Conservation (phyloP, 2,113 vertebrate species). For the Petaurus breviceps region DNA sequence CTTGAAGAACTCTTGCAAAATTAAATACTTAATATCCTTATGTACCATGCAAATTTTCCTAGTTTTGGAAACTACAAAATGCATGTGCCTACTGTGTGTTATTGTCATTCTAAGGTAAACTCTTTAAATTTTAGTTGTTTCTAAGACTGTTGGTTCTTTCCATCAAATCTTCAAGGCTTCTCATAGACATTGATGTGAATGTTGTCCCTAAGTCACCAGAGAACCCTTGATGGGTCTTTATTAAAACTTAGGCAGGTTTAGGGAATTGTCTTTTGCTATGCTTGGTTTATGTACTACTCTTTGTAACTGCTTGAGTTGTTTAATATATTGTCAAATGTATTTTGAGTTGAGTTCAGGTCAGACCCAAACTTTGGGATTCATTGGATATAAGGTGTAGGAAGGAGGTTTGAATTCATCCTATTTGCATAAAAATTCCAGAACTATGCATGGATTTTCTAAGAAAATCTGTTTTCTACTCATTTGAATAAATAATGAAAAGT, state of each 20-base stretch:
- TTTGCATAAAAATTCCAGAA: background rate
- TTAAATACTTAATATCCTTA: background rate
- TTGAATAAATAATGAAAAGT: background rate
- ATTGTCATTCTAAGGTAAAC: too few relatives aligned
- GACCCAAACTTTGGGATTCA: background rate
- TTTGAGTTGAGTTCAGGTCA: slow-evolving; percentile 5
- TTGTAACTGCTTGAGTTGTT: too few relatives aligned
- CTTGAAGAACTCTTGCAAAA: slow-evolving; percentile 18
- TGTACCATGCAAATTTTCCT: background rate
- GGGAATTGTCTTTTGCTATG: too few relatives aligned
- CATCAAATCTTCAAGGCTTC: too few relatives aligned
- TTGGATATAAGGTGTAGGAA: background rate
- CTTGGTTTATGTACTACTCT: too few relatives aligned
- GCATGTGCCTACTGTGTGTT: background rate
- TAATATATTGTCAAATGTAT: background rate
- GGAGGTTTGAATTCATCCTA: background rate
- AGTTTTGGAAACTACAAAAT: slow-evolving; percentile 43
- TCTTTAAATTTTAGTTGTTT: too few relatives aligned
- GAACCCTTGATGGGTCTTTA: too few relatives aligned
- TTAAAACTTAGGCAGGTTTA: too few relatives aligned
- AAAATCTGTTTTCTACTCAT: slow-evolving; percentile 2
- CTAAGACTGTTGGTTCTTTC: too few relatives aligned
- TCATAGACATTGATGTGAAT: too few relatives aligned
- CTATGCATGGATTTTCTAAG: background rate
- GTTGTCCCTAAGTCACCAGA: too few relatives aligned